Percentiles rank a stretch among this genome's conserved stretches.
These are phyloP conservation scores for Lasioglossum leucozonium DNA, from an alignment of 2,888 invertebrate species.

Conservation along the genomic window DNA sequence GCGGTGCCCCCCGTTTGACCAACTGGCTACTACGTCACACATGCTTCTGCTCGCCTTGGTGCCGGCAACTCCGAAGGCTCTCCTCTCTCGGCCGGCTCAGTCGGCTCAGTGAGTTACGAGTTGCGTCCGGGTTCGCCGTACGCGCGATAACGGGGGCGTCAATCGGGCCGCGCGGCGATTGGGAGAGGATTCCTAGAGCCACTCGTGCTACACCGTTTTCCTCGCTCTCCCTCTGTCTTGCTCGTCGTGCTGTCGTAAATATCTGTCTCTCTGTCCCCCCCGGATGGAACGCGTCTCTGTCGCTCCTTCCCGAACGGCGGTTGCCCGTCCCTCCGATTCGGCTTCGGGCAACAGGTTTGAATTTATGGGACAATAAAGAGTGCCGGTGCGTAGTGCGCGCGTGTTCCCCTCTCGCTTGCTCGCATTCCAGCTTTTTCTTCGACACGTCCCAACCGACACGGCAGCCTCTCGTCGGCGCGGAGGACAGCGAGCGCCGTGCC, in stretches of 20 bases:
- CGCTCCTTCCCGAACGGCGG: conserved; percentile 38
- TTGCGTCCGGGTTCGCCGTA: conserved; percentile 78
- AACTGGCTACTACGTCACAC: conserved; percentile 80
- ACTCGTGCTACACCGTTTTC: conserved; percentile 58
- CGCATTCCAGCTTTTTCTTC: conserved; percentile 44
- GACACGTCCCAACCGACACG: conserved; percentile 9
- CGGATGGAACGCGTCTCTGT: conserved; percentile 34
- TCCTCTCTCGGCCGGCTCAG: conserved; percentile 69
- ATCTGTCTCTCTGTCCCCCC: background rate
- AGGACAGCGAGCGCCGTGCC: conserved; percentile 73
- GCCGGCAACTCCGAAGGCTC: conserved; percentile 73
- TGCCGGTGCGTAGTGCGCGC: conserved; percentile 82
- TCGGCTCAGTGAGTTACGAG: conserved; percentile 79
- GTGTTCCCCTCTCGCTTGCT: conserved; percentile 74
- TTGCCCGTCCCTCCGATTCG: conserved; percentile 73
- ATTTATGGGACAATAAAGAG: conserved; percentile 85
- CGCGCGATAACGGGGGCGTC: conserved; percentile 77
- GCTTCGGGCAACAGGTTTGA: conserved; percentile 84
- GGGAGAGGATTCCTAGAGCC: conserved; percentile 68
- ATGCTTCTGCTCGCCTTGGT: conserved; percentile 78
- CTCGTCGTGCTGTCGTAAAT: background rate
- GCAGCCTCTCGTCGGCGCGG: conserved; percentile 57
- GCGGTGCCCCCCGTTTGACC: conserved; percentile 75
- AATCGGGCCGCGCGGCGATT: conserved; percentile 75
- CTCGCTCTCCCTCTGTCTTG: conserved; percentile 27